Conservation (phyloP, 2,888 invertebrate genomes). For the Clivina fossor region DNA sequence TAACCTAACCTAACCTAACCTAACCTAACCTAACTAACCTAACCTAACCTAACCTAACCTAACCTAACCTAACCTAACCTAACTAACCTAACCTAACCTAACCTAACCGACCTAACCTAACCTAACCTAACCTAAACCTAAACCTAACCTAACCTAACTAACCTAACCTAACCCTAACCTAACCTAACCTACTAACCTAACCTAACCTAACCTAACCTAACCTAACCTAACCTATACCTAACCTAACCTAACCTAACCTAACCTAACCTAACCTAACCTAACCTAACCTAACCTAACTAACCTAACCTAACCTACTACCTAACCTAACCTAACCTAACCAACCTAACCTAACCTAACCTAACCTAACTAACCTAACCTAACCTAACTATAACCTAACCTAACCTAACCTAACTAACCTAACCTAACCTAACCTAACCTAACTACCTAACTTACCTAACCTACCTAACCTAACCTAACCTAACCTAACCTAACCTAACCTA, state of each 20-base stretch:
- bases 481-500: conserved; percentile 40
- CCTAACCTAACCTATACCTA: conserved; percentile 7
- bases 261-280: conserved; percentile 13
- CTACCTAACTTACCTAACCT: conserved; percentile 18
- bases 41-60: too few relatives aligned
- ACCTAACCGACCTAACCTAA: too few relatives aligned
- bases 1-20: too few relatives aligned
- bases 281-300: conserved; percentile 13
- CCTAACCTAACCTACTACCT: background rate
- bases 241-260: background rate
- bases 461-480: conserved; percentile 35
- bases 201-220: conserved; percentile 37
- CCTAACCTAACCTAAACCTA: too few relatives aligned
- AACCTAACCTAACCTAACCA: conserved; percentile 3
- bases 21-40: too few relatives aligned
- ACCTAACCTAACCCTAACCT: too few relatives aligned
- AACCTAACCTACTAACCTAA: too few relatives aligned
- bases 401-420: conserved; percentile 16
- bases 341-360: conserved; percentile 18
- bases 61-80: too few relatives aligned
- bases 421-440: conserved; percentile 17
- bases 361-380: conserved; percentile 9
- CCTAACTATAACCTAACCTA: conserved; percentile 9
- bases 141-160: too few relatives aligned
- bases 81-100: too few relatives aligned